These are phyloP conservation scores for Zygogramma bicolorata DNA, from an alignment of 2,888 invertebrate genomes.

Conservation along the genomic window DNA sequence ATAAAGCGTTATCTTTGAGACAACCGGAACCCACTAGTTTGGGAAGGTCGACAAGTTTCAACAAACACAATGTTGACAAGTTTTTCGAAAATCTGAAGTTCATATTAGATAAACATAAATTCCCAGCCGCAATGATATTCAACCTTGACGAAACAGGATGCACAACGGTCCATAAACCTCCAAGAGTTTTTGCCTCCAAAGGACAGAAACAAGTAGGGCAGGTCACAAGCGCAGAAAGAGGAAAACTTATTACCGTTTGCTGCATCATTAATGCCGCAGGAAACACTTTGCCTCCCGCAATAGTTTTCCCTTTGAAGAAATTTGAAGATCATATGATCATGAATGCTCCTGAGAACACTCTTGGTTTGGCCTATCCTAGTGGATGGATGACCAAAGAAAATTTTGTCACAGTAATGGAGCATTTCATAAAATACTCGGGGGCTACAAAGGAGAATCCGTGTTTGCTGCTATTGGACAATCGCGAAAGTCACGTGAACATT, in stretches of 20 bases:
- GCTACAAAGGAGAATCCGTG: background rate
- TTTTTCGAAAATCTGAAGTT: conserved; percentile 25
- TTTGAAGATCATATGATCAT: conserved; percentile 29
- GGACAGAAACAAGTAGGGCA: conserved; percentile 30
- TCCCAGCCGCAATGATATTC: conserved; percentile 11
- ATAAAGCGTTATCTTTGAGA: conserved; percentile 11
- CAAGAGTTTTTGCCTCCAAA: conserved; percentile 24
- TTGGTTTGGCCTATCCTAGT: conserved; percentile 4
- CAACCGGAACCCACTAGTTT: conserved; percentile 17
- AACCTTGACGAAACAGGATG: conserved; percentile 15
- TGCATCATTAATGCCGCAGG: conserved; percentile 25
- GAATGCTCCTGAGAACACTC: conserved; percentile 24
- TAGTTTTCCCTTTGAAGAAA: conserved; percentile 22
- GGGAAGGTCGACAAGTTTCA: conserved; percentile 18
- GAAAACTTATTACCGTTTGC: conserved; percentile 27
- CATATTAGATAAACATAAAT: conserved; percentile 15
- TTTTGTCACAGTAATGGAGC: background rate
- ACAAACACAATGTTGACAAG: conserved; percentile 27
- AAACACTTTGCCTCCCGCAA: conserved; percentile 9
- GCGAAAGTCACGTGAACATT: background rate
- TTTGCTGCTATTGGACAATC: background rate
- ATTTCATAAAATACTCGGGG: conserved; percentile 5
- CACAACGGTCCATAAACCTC: conserved; percentile 24
- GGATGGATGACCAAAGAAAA: conserved; percentile 20
- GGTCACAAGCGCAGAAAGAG: conserved; percentile 24